These are phyloP conservation scores for Brachionus asplanchnoidis DNA, from an alignment of 1,140 invertebrate species.

Conservation along the genomic window DNA sequence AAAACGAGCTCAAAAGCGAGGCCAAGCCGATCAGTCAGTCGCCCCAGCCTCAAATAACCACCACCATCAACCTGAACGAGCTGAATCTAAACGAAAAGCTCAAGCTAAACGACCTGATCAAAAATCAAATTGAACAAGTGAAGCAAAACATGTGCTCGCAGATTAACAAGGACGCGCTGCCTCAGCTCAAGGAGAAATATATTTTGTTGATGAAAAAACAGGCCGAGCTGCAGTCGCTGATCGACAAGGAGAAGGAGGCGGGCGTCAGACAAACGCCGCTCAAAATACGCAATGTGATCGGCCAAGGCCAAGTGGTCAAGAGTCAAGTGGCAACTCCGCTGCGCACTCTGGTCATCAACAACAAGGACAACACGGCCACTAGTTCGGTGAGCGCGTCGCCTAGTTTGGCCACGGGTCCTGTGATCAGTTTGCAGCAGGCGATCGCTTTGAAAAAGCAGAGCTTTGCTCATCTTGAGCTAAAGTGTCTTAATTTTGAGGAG, in stretches of 20 bases:
- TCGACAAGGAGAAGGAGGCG: constrained; percentile 12
- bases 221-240: neutral
- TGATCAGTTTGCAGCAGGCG: neutral
- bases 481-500: constrained; percentile 38
- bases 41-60: constrained; percentile 26
- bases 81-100: constrained; percentile 21
- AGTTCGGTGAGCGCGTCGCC: neutral
- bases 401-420: neutral
- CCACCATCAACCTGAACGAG: constrained; percentile 16
- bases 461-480: constrained; percentile 5
- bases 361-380: neutral
- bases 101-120: constrained; percentile 26
- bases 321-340: neutral
- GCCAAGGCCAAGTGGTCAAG: neutral
- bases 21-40: neutral
- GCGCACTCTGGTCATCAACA: constrained; percentile 33
- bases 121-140: constrained; percentile 30
- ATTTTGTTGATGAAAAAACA: constrained; percentile 23
- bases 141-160: neutral
- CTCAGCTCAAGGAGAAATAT: neutral
- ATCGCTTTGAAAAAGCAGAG: neutral
- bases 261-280: neutral
- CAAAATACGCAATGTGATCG: constrained; percentile 30
- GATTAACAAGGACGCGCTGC: neutral
- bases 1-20: constrained; percentile 4